Evolutionary conservation across 1,140 invertebrate genomes (phyloP).

Genomic region (Trichomalopsis sarcophagae): DNA sequence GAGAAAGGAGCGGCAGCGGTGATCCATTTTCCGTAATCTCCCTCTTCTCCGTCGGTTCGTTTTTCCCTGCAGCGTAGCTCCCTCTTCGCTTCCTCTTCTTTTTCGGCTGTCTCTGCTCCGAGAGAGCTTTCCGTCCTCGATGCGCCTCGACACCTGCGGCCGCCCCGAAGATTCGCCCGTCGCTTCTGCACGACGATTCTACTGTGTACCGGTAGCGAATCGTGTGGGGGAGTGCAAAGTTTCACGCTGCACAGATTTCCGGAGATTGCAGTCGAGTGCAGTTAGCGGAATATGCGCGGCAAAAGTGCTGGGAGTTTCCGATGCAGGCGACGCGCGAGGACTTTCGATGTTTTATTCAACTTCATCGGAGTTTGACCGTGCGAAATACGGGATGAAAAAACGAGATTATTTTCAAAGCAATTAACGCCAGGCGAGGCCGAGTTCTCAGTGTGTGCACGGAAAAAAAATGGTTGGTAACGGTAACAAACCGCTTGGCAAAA

Average conservation of each 20-base stretch:
- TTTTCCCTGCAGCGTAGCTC: conserved; percentile 30
- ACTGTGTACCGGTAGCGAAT: neutral
- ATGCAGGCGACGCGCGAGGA: neutral
- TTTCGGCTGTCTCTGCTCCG: conserved; percentile 9
- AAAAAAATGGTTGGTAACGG: no score
- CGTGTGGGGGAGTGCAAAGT: neutral
- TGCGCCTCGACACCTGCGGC: conserved; percentile 41
- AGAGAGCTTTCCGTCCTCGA: conserved; percentile 52
- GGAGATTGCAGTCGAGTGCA: neutral
- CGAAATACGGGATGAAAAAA: no score
- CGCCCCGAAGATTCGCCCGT: neutral
- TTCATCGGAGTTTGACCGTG: no score
- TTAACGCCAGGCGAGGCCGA: no score
- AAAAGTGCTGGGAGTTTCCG: neutral
- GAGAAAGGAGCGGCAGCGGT: neutral
- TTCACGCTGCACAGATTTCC: neutral
- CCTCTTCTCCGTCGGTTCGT: neutral
- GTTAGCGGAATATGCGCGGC: neutral
- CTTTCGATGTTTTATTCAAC: neutral
- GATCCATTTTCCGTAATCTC: conserved; percentile 1
- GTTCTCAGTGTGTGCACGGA: no score
- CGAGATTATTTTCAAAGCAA: no score
- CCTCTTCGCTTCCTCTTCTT: neutral
- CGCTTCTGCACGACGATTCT: neutral
- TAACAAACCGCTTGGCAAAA: no score